Percentiles rank a stretch among this genome's conserved stretches.
These are phyloP conservation scores for Pristionchus japonicus DNA, from an alignment of 2,888 invertebrate genomes.

Conservation along the genomic window DNA sequence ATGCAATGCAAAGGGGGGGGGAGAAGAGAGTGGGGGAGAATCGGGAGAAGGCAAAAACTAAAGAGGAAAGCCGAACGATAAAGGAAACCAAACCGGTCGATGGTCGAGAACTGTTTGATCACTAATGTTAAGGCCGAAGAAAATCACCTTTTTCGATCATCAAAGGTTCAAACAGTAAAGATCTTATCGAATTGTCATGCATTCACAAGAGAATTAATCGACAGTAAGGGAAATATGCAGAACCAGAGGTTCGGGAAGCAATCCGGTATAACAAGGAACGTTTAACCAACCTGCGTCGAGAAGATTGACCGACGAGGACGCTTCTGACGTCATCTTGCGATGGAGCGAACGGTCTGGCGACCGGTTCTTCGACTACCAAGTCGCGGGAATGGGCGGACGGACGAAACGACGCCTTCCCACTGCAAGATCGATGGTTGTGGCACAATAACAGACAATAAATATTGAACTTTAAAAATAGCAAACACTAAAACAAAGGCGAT, in stretches of 20 bases:
- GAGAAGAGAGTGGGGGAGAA: background rate
- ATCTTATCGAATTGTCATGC: background rate
- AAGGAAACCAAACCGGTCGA: background rate
- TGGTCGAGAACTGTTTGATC: background rate
- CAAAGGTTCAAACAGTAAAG: background rate
- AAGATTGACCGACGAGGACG: conserved; percentile 34
- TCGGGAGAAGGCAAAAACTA: background rate
- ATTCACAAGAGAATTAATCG: background rate
- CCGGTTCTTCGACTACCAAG: conserved; percentile 6
- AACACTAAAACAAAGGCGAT: background rate
- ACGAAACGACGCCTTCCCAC: background rate
- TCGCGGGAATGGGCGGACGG: conserved; percentile 6
- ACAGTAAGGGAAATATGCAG: background rate
- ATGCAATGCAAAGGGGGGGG: conserved; percentile 8
- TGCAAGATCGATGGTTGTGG: background rate
- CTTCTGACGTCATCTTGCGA: conserved; percentile 38
- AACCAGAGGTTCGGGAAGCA: background rate
- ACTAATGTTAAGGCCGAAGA: no score
- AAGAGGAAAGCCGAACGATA: conserved; percentile 15
- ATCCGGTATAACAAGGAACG: background rate
- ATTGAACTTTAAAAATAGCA: background rate
- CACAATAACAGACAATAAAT: background rate
- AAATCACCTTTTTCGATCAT: no score
- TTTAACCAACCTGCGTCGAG: background rate
- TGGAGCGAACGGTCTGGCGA: background rate